These are phyloP conservation scores for Nephotettix cincticeps DNA, from an alignment of 1,140 invertebrate species.

Conservation along the genomic window DNA sequence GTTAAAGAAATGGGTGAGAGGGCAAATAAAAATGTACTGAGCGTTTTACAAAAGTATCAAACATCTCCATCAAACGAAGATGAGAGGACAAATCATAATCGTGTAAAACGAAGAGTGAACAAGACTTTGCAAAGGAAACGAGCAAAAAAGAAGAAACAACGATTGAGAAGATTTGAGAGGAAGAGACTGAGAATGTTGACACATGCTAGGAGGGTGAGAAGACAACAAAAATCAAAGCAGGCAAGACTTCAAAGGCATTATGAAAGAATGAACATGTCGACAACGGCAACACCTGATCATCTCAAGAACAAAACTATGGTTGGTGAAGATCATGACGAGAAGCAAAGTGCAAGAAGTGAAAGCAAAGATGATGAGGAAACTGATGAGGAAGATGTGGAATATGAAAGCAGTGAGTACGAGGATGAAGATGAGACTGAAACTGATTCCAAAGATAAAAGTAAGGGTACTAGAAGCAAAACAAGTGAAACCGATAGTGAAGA, in stretches of 20 bases:
- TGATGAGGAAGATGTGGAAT: not conserved
- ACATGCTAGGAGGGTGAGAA: not conserved
- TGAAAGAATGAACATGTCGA: not conserved
- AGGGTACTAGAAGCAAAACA: not conserved
- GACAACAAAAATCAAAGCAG: not conserved
- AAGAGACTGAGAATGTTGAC: conserved; percentile 8
- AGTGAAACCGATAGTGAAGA: not conserved
- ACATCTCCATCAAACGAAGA: not conserved
- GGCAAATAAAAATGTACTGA: too few species aligned
- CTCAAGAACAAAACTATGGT: not conserved
- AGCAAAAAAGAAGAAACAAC: not conserved
- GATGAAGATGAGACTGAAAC: not conserved
- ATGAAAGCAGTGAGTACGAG: not conserved
- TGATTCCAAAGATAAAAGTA: not conserved
- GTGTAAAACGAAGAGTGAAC: not conserved
- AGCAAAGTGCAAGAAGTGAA: not conserved
- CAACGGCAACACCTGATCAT: not conserved
- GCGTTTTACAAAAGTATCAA: too few species aligned
- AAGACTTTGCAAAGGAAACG: not conserved
- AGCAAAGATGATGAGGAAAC: not conserved
- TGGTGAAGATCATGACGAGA: not conserved
- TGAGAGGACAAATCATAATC: not conserved
- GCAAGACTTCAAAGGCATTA: not conserved
- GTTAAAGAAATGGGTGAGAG: too few species aligned
- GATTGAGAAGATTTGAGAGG: not conserved